Conservation (phyloP, 2,888 invertebrate genomes). For the Polia nebulosa region DNA sequence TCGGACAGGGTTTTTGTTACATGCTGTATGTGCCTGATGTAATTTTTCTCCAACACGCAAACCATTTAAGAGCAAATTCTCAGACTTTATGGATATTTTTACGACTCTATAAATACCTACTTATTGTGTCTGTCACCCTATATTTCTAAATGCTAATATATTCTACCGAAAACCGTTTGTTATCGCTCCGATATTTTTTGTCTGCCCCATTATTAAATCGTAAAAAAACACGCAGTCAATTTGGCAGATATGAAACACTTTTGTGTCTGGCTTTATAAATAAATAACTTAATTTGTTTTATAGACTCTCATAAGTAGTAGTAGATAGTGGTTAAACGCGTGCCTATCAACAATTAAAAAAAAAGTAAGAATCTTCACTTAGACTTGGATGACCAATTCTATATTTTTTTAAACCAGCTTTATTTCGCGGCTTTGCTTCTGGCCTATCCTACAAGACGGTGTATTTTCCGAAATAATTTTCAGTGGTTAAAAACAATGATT, state of each 20-base stretch:
- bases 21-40: background rate
- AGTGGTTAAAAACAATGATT: too few relatives aligned
- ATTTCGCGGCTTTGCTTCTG: too few relatives aligned
- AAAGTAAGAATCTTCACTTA: too few relatives aligned
- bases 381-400: too few relatives aligned
- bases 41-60: background rate
- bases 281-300: background rate
- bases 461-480: too few relatives aligned
- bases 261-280: background rate
- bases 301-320: too few relatives aligned
- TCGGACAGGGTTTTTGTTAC: too few relatives aligned
- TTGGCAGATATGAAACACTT: background rate
- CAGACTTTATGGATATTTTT: background rate
- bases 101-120: background rate
- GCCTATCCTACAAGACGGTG: too few relatives aligned
- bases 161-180: constrained; percentile 35
- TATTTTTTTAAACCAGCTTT: too few relatives aligned
- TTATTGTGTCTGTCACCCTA: constrained; percentile 12
- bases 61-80: background rate
- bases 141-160: constrained; percentile 40
- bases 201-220: constrained; percentile 6
- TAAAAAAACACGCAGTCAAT: background rate
- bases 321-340: too few relatives aligned
- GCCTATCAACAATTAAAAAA: too few relatives aligned
- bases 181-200: constrained; percentile 6